Percentiles rank a stretch among this genome's conserved stretches.
Evolutionary conservation across 2,113 vertebrate species (phyloP).

Genomic region (Rhinichthys klamathensis): DNA sequence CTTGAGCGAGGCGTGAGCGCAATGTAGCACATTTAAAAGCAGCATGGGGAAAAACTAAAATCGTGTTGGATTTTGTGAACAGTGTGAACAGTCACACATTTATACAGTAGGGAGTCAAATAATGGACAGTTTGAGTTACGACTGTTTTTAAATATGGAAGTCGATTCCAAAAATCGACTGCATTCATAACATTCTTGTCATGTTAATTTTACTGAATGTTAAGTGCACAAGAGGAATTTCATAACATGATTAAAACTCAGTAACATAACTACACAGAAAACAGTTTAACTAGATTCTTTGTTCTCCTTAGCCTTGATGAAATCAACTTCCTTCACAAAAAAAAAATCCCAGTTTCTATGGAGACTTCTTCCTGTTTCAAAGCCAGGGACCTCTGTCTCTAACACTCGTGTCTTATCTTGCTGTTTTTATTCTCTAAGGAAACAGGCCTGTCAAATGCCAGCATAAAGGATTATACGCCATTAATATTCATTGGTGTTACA

Average conservation of each 20-base stretch:
- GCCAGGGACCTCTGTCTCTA: conserved; percentile 5
- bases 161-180: not conserved
- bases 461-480: conserved; percentile 26
- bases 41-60: too few relatives aligned
- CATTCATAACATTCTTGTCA: not conserved
- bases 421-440: conserved; percentile 28
- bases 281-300: conserved; percentile 41
- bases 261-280: not conserved
- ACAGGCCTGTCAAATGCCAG: conserved; percentile 30
- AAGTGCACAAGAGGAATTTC: not conserved
- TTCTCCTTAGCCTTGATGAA: conserved; percentile 30
- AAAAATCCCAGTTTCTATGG: conserved; percentile 60
- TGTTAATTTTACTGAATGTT: not conserved
- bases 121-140: too few relatives aligned
- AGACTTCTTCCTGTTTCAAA: conserved; percentile 61
- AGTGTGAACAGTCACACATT: too few relatives aligned
- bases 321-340: conserved; percentile 42
- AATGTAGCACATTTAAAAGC: too few relatives aligned
- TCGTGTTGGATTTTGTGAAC: too few relatives aligned
- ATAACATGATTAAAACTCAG: not conserved
- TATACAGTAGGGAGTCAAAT: too few relatives aligned
- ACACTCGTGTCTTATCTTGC: conserved; percentile 37
- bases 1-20: too few relatives aligned
- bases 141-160: not conserved
- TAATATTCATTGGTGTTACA: conserved; percentile 36